A percentile compares a stretch with the other conserved stretches of the same genome.
Conservation (phyloP, 1,140 invertebrate species). For the Melanaphis sacchari region DNA sequence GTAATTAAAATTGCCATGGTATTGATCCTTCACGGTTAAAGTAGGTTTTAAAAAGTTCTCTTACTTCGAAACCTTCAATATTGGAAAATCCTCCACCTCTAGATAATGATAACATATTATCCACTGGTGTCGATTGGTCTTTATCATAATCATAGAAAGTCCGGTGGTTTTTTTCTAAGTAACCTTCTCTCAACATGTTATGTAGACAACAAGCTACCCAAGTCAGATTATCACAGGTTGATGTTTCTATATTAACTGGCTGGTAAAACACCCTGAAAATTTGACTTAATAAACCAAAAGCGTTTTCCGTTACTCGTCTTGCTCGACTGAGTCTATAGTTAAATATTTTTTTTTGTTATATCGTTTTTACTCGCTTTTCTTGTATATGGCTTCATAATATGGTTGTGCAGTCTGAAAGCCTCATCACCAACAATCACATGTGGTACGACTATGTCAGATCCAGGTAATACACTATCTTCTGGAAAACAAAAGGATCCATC, state of each 20-base stretch:
- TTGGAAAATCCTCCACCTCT: no score
- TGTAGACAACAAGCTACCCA: constrained; percentile 60
- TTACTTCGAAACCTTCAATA: no score
- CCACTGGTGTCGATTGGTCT: not conserved
- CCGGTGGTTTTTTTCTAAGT: constrained; percentile 2
- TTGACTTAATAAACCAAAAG: constrained; percentile 61
- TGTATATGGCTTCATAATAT: constrained; percentile 64
- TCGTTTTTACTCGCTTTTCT: constrained; percentile 27
- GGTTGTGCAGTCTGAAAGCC: constrained; percentile 63
- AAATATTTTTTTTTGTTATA: constrained; percentile 62
- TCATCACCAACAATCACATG: constrained; percentile 62
- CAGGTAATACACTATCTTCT: constrained; percentile 60
- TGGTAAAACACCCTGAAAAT: constrained; percentile 58
- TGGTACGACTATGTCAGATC: constrained; percentile 60
- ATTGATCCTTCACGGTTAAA: no score
- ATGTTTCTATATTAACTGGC: constrained; percentile 61
- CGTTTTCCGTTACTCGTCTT: constrained; percentile 62
- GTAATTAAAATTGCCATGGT: no score
- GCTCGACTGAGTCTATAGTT: constrained; percentile 62
- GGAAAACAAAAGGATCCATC: constrained; percentile 62
- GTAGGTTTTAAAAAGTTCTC: no score
- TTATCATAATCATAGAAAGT: not conserved
- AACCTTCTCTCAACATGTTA: constrained; percentile 57
- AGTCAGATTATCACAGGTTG: constrained; percentile 62
- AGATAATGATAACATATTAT: no score